phyloP scores from a whole-genome alignment of 2,888 invertebrate species.

The Vesta saturnalis region DNA sequence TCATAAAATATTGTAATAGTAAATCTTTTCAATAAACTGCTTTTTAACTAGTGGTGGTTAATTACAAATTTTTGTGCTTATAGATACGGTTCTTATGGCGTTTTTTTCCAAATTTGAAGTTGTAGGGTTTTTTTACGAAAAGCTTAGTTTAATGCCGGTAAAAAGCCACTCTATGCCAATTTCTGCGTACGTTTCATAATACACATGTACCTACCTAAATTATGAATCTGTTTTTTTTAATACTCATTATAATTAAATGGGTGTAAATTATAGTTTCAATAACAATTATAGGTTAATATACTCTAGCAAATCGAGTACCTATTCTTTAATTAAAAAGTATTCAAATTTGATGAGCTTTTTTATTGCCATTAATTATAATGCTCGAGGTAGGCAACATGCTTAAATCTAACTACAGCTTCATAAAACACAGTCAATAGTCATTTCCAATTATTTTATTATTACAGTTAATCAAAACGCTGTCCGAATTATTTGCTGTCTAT shows the following conservation, averaged over 20 bases:
- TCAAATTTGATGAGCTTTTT: conserved; percentile 37
- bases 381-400: conserved; percentile 29
- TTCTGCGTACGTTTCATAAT: no score
- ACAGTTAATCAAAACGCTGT: conserved; percentile 27
- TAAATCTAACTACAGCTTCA: conserved; percentile 36
- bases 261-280: conserved; percentile 9
- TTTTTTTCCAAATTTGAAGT: no score
- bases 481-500: conserved; percentile 29
- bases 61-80: no score
- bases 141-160: no score
- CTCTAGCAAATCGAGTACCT: conserved; percentile 13
- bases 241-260: conserved; percentile 8
- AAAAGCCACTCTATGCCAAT: no score
- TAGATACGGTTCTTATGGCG: no score
- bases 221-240: no score
- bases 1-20: no score
- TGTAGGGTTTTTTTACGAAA: no score
- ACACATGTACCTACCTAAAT: no score
- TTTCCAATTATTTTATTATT: conserved; percentile 29
- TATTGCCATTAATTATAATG: conserved; percentile 37
- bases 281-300: conserved; percentile 14
- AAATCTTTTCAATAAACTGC: no score
- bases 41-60: no score
- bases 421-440: conserved; percentile 32
- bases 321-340: conserved; percentile 27